Evolutionary conservation across 2,113 vertebrate species (phyloP).

Genomic region (Carlito syrichta): DNA sequence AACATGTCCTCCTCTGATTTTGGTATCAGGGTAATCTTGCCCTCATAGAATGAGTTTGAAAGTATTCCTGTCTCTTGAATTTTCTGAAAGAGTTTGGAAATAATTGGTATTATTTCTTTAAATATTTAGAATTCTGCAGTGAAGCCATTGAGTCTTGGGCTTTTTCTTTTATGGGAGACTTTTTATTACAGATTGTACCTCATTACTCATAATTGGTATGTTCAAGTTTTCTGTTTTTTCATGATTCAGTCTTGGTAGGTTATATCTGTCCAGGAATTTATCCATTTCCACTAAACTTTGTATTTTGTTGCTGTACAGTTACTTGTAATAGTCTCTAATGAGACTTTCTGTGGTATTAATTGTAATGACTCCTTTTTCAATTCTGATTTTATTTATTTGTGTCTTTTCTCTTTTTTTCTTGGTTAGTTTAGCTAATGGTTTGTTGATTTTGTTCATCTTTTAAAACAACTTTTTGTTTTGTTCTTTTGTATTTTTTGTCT

Average conservation of each 20-base stretch:
- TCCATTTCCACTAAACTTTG: not conserved
- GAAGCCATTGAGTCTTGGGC: not conserved
- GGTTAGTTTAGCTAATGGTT: not conserved
- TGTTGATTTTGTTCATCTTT: not conserved
- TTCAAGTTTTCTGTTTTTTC: not conserved
- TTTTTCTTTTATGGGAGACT: not conserved
- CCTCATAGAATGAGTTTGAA: not conserved
- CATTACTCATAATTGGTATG: not conserved
- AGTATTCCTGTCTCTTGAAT: not conserved
- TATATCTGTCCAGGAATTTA: not conserved
- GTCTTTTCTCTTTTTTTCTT: not conserved
- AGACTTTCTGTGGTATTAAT: not conserved
- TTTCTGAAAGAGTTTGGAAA: not conserved
- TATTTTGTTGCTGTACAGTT: not conserved
- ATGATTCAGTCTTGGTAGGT: not conserved
- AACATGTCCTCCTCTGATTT: not conserved
- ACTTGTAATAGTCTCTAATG: not conserved
- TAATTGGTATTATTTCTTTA: not conserved
- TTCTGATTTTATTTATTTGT: not conserved
- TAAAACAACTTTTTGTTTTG: not conserved
- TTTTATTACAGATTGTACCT: not conserved
- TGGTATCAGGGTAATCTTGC: not conserved
- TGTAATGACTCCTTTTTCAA: not conserved
- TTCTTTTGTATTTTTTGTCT: not conserved
- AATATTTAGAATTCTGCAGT: not conserved